These are phyloP conservation scores for Phocoena phocoena DNA, from an alignment of 2,113 vertebrate genomes.

Conservation along the genomic window DNA sequence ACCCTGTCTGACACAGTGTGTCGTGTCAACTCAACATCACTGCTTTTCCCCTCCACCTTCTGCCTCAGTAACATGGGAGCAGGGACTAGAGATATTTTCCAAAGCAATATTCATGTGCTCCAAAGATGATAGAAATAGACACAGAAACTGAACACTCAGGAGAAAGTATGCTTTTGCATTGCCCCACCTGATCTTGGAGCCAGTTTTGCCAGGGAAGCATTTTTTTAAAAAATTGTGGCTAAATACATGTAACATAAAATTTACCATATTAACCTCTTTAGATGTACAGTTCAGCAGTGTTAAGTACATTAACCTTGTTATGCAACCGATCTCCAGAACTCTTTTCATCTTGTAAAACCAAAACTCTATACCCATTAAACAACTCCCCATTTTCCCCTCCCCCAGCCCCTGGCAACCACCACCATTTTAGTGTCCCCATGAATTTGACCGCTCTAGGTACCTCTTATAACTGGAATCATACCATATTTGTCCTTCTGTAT, in stretches of 20 bases:
- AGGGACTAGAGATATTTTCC: background rate
- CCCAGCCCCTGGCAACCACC: background rate
- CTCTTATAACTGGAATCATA: background rate
- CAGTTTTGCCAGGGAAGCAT: background rate
- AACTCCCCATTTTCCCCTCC: background rate
- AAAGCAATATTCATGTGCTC: background rate
- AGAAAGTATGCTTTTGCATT: background rate
- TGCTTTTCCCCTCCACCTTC: background rate
- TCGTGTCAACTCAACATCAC: background rate
- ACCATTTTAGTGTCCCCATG: background rate
- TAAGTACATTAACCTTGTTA: background rate
- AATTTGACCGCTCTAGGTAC: background rate
- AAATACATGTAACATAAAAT: slow-evolving; percentile 2
- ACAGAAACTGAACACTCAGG: background rate
- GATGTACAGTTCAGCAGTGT: background rate
- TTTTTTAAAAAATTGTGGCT: background rate
- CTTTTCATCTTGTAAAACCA: background rate
- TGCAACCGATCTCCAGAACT: background rate
- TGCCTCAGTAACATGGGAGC: background rate
- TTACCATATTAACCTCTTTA: background rate
- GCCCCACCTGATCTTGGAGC: background rate
- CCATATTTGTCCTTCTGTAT: background rate
- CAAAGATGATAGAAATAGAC: background rate
- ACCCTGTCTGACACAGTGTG: background rate
- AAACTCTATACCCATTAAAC: background rate